Evolutionary conservation across 2,888 invertebrate genomes (phyloP).

Genomic region (Eurois occulta): DNA sequence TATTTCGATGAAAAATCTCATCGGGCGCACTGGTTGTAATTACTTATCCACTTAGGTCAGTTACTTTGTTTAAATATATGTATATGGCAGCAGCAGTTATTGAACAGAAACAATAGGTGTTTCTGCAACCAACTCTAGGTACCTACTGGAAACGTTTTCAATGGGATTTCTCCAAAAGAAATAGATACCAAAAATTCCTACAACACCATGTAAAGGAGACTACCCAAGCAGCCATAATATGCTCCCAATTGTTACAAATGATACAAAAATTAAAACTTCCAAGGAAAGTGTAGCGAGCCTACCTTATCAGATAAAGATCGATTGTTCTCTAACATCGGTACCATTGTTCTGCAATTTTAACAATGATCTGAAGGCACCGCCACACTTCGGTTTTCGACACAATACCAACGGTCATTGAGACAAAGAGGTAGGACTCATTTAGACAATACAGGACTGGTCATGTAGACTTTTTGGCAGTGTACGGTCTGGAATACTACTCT

Average conservation of each 20-base stretch:
- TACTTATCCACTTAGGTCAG: not conserved
- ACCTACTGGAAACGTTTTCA: not conserved
- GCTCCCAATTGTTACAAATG: conserved; percentile 11
- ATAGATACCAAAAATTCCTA: conserved; percentile 23
- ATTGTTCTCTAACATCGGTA: conserved; percentile 70
- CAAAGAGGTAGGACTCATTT: conserved; percentile 15
- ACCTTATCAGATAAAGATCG: conserved; percentile 73
- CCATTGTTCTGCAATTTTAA: conserved; percentile 75
- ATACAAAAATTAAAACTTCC: conserved; percentile 41
- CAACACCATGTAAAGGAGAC: not conserved
- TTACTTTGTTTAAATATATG: not conserved
- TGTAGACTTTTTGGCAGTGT: conserved; percentile 29
- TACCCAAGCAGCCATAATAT: not conserved
- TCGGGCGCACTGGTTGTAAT: no score
- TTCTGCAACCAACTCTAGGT: conserved; percentile 1
- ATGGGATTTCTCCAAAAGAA: not conserved
- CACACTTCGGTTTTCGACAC: conserved; percentile 53
- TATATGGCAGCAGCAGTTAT: not conserved
- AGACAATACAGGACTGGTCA: conserved; percentile 9
- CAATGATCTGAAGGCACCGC: conserved; percentile 73
- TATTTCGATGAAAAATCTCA: not conserved
- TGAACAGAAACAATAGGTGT: not conserved
- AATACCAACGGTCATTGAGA: conserved; percentile 15
- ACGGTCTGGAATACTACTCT: conserved; percentile 6
- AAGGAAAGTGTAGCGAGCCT: conserved; percentile 43